Conservation (phyloP, 2,797 vertebrate species). For the Xenops minutus region DNA sequence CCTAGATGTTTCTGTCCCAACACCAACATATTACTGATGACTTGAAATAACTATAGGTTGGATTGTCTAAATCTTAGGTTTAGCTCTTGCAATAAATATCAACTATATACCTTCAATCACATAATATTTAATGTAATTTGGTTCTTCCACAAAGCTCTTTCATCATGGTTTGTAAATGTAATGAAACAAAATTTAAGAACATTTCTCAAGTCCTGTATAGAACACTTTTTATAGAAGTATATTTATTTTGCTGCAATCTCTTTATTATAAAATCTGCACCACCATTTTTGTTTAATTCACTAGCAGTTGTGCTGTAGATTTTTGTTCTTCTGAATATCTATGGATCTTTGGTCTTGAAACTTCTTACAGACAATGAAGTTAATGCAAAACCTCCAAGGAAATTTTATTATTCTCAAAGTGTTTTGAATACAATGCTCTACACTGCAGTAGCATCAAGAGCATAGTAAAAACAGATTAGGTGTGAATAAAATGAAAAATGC, state of each 20-base stretch:
- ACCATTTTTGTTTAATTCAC: background rate
- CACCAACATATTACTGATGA: background rate
- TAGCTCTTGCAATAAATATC: background rate
- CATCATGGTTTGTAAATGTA: background rate
- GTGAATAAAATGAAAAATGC: background rate
- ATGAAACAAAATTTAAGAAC: background rate
- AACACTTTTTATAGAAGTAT: background rate
- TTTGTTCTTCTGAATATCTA: background rate
- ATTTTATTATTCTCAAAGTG: background rate
- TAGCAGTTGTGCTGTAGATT: background rate
- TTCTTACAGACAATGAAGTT: background rate
- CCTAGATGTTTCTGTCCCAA: background rate
- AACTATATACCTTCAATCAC: background rate
- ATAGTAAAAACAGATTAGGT: background rate
- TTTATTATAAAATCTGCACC: background rate
- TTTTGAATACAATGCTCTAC: background rate
- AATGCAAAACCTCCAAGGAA: background rate
- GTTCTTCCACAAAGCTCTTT: background rate
- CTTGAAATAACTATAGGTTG: background rate
- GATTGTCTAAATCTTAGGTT: background rate
- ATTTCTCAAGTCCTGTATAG: background rate
- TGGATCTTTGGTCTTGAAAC: background rate
- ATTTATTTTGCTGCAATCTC: background rate
- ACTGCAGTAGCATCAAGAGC: background rate
- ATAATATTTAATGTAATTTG: background rate